Percentiles rank a stretch among this genome's conserved stretches.
These are phyloP conservation scores for Ranitomeya imitator DNA, from an alignment of 2,113 vertebrate genomes.

Conservation along the genomic window DNA sequence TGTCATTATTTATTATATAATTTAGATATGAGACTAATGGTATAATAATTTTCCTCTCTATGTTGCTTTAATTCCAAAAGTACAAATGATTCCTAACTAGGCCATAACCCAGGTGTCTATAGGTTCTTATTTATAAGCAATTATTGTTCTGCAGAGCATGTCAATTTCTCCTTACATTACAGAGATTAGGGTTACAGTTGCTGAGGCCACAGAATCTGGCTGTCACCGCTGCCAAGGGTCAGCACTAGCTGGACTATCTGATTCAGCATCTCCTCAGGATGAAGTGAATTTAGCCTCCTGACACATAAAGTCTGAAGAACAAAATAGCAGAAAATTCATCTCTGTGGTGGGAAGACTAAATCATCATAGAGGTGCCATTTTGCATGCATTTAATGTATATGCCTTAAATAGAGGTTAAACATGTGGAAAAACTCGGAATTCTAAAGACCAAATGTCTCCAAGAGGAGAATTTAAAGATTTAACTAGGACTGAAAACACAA, in stretches of 20 bases:
- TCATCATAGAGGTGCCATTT: conserved; percentile 6
- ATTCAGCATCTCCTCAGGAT: conserved; percentile 49
- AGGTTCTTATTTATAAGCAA: conserved; percentile 37
- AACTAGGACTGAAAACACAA: neutral
- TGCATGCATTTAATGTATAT: neutral
- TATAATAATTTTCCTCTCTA: neutral
- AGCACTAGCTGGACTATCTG: conserved; percentile 51
- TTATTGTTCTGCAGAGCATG: conserved; percentile 47
- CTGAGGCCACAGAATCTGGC: conserved; percentile 45
- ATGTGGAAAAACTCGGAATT: neutral
- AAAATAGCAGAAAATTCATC: conserved; percentile 42
- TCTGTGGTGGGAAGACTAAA: conserved; percentile 28
- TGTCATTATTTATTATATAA: neutral
- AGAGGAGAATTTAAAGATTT: neutral
- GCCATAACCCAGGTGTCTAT: neutral
- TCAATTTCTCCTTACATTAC: conserved; percentile 30
- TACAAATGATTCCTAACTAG: neutral
- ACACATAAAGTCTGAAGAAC: conserved; percentile 3
- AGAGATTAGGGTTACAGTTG: conserved; percentile 53
- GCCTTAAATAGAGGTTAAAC: neutral
- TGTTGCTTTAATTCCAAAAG: neutral
- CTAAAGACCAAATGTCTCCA: neutral
- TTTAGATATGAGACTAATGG: neutral
- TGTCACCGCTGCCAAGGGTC: conserved; percentile 13
- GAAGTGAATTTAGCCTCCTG: neutral